phyloP scores from a whole-genome alignment of 2,113 vertebrate species.

The Planiliza haematocheilus region DNA sequence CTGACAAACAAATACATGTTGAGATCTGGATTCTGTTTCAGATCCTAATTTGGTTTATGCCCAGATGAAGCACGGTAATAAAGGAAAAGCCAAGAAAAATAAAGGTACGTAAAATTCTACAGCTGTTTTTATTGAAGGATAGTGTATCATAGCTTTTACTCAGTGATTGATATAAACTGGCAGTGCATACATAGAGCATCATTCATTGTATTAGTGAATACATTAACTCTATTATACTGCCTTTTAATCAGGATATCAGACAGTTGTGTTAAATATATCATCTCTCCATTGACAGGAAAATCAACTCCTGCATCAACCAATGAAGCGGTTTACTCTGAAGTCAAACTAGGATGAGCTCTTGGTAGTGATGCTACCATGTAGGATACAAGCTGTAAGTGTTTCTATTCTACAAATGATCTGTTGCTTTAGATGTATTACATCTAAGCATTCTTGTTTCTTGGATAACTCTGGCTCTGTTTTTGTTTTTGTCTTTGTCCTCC shows the following conservation, averaged over 20 bases:
- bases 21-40: neutral
- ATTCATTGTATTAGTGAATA: too few relatives aligned
- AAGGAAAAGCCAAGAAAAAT: neutral
- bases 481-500: too few relatives aligned
- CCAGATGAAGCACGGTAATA: too few relatives aligned
- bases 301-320: neutral
- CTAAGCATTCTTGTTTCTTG: too few relatives aligned
- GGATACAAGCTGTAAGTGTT: neutral
- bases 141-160: too few relatives aligned
- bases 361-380: neutral
- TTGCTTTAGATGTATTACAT: neutral
- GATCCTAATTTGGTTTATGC: rapidly evolving
- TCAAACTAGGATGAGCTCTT: neutral
- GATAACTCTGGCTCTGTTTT: too few relatives aligned
- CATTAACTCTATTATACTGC: neutral
- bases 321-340: constrained; percentile 22
- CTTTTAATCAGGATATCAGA: neutral
- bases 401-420: rapidly evolving
- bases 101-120: neutral
- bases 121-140: too few relatives aligned
- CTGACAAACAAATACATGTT: neutral
- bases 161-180: too few relatives aligned
- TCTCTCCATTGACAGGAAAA: constrained; percentile 1
- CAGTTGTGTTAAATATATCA: neutral
- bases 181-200: too few relatives aligned